Evolutionary conservation across 2,888 invertebrate species (phyloP).

Genomic region (Epinotia brunnichana): DNA sequence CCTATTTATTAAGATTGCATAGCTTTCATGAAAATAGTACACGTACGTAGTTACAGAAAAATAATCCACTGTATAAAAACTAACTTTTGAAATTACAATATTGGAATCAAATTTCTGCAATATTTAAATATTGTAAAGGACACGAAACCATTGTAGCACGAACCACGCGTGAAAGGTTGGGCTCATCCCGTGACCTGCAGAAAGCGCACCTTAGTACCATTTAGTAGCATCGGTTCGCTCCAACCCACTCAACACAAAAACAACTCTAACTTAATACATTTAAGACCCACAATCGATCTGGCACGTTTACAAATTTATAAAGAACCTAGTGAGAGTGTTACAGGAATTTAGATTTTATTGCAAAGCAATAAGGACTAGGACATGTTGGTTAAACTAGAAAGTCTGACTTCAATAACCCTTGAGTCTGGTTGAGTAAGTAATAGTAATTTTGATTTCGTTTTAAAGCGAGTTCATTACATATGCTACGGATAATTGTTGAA

Average conservation of each 20-base stretch:
- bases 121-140: slow-evolving; percentile 10
- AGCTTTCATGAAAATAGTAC: no score
- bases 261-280: neutral
- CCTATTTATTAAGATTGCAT: no score
- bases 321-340: slow-evolving; percentile 55
- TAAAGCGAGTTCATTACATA: slow-evolving; percentile 39
- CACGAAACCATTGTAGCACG: slow-evolving; percentile 69
- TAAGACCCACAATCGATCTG: slow-evolving; percentile 9
- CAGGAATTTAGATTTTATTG: slow-evolving; percentile 58
- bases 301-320: slow-evolving; percentile 36
- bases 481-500: slow-evolving; percentile 25
- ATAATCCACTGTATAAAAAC: no score
- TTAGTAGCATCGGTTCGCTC: slow-evolving; percentile 44
- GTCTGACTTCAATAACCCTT: slow-evolving; percentile 64
- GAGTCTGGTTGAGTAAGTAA: slow-evolving; percentile 50
- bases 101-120: neutral
- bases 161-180: slow-evolving; percentile 81
- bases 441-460: slow-evolving; percentile 49
- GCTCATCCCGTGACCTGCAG: slow-evolving; percentile 81
- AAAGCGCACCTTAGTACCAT: slow-evolving; percentile 69
- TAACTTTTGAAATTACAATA: no score
- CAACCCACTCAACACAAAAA: slow-evolving; percentile 49
- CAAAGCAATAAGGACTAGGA: slow-evolving; percentile 52
- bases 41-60: no score
- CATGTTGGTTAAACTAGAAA: slow-evolving; percentile 59